phyloP scores from a whole-genome alignment of 1,140 invertebrate genomes.

The Pachyrhynchus sulphureomaculatus region DNA sequence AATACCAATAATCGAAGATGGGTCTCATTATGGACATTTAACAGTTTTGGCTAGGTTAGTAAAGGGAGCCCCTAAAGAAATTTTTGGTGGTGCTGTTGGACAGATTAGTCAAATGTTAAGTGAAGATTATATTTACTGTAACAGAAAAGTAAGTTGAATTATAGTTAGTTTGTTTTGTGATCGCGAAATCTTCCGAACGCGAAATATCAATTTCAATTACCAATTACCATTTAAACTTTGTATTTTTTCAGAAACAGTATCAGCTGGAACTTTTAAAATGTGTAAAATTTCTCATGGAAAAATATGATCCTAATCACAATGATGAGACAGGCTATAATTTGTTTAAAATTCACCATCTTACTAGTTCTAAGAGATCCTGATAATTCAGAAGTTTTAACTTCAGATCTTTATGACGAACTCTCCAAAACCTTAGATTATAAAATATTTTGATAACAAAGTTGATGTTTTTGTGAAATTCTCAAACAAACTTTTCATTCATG shows the following conservation, averaged over 20 bases:
- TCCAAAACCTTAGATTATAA: constrained; percentile 19
- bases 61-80: constrained; percentile 49
- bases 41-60: constrained; percentile 56
- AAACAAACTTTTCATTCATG: constrained; percentile 32
- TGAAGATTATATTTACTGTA: constrained; percentile 49
- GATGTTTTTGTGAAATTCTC: constrained; percentile 35
- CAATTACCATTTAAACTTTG: no score
- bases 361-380: constrained; percentile 39
- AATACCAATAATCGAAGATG: constrained; percentile 54
- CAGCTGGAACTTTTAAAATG: constrained; percentile 45
- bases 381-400: constrained; percentile 28
- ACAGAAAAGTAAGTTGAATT: constrained; percentile 40
- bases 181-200: no score
- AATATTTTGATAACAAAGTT: constrained; percentile 6
- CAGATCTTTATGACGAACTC: constrained; percentile 33
- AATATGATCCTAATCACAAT: constrained; percentile 29
- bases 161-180: no score
- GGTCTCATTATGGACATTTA: constrained; percentile 55
- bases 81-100: constrained; percentile 37
- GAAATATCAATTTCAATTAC: not conserved
- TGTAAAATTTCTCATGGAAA: constrained; percentile 32
- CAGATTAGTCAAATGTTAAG: constrained; percentile 47
- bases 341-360: constrained; percentile 42
- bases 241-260: constrained; percentile 41
- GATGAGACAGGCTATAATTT: constrained; percentile 41